Evolutionary conservation across 1,140 invertebrate species (phyloP).

Genomic region (Temnothorax longispinosus): DNA sequence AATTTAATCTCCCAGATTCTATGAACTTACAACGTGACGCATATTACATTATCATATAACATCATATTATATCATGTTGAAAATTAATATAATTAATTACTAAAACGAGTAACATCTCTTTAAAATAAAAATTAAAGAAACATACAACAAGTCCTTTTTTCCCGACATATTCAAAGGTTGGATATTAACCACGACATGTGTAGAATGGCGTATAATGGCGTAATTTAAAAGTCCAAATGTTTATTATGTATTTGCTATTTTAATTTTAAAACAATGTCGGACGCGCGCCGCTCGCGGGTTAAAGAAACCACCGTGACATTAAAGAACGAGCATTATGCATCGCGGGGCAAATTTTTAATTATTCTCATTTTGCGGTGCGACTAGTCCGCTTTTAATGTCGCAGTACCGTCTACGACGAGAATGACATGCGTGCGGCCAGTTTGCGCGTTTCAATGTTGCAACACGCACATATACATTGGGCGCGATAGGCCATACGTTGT

Average conservation of each 20-base stretch:
- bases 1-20: background rate
- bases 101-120: background rate
- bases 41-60: background rate
- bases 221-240: constrained; percentile 44
- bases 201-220: background rate
- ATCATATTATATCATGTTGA: background rate
- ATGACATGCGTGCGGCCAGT: constrained; percentile 1
- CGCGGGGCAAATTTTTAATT: constrained; percentile 56
- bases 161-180: background rate
- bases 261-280: constrained; percentile 45
- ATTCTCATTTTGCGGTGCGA: constrained; percentile 30
- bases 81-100: background rate
- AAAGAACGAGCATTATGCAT: constrained; percentile 52
- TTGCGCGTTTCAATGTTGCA: constrained; percentile 18
- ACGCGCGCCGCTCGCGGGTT: background rate
- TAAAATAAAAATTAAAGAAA: background rate
- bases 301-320: constrained; percentile 27
- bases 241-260: constrained; percentile 54
- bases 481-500: background rate
- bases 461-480: background rate
- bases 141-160: background rate
- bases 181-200: background rate
- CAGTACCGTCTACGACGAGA: background rate
- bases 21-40: constrained; percentile 1
- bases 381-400: constrained; percentile 44